Evolutionary conservation across 2,113 vertebrate species (phyloP), one percentile per base, ranked within the genome.

Genomic region (Cervus canadensis): DNA sequence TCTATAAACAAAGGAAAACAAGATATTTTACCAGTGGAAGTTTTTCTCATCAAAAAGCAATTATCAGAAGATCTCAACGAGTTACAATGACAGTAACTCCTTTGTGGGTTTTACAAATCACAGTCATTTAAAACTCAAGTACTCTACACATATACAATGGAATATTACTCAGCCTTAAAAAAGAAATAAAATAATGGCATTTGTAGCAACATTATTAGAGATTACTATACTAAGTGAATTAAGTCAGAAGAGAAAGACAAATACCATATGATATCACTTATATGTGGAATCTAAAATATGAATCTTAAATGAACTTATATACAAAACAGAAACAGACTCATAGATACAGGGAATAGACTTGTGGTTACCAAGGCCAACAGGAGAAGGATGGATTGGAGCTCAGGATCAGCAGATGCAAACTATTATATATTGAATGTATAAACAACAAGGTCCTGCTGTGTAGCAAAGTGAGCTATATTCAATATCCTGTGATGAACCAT

Each of bases 1-100:
- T 96, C 99, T 99, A 92, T 17, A 98, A 95, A 95, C 6, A 97
- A 97, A 56, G 52, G 23, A 96, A 30, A 98, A 96, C 96, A 87
- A 78, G 6, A 3, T 85, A 89, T 93, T 86, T 30, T 96, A 33
- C 3, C n/a, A 40, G 11, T 91, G 76, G 4, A 19, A 19, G 64
- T 54, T 79, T 67, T 82, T 81, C 45, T 57, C 74, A 23, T 40
- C 48, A 50, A 94, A 91, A 74, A 33, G 33, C 50, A 89, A 0
- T 56, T 40, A 93, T 71, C 54, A 90, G 33, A 50, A 91, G 30
- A 94, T 14, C 30, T 33, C 19, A 94, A 60, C 7, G 2, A 33
- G 67, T 83, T 91, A 54, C 87, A 81, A 48, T 62, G 14, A 84
- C 45, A 95, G 17, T 26, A 91, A 36, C 25, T 94, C 15, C 92